Evolutionary conservation across 2,888 invertebrate species (phyloP).

Genomic region (Acholoe squamosa): DNA sequence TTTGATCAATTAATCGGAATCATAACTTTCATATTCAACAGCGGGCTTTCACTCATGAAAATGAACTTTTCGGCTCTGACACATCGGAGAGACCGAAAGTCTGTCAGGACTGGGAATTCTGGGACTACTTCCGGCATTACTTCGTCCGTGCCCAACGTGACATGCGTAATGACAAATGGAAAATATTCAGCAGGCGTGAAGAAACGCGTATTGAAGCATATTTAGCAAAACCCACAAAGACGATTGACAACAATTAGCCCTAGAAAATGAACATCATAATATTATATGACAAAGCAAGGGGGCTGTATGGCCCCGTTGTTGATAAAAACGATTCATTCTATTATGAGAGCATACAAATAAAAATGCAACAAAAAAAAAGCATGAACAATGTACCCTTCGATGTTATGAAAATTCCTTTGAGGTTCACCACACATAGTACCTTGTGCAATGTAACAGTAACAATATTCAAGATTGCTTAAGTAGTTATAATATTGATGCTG

Average conservation of each 20-base stretch:
- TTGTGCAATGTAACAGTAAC: too few species aligned
- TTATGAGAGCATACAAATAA: too few species aligned
- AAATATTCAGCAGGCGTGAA: not conserved
- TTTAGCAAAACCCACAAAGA: not conserved
- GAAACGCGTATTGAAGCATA: not conserved
- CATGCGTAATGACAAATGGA: not conserved
- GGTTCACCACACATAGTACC: too few species aligned
- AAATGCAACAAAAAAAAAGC: too few species aligned
- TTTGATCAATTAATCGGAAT: not conserved
- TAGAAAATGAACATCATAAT: too few species aligned
- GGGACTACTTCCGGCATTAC: conserved; percentile 58
- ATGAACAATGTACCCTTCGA: too few species aligned
- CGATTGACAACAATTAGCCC: not conserved
- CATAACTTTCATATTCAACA: not conserved
- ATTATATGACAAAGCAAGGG: too few species aligned
- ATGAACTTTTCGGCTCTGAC: conserved; percentile 24
- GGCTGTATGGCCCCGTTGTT: too few species aligned
- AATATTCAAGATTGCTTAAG: too few species aligned
- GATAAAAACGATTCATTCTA: too few species aligned
- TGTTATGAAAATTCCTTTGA: too few species aligned
- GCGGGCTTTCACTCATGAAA: conserved; percentile 34
- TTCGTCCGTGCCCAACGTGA: conserved; percentile 45
- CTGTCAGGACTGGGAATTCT: conserved; percentile 55
- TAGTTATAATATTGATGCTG: too few species aligned
- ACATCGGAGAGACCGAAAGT: not conserved